phyloP scores from a whole-genome alignment of 1,140 invertebrate genomes.

The Drosophila kurseongensis region DNA sequence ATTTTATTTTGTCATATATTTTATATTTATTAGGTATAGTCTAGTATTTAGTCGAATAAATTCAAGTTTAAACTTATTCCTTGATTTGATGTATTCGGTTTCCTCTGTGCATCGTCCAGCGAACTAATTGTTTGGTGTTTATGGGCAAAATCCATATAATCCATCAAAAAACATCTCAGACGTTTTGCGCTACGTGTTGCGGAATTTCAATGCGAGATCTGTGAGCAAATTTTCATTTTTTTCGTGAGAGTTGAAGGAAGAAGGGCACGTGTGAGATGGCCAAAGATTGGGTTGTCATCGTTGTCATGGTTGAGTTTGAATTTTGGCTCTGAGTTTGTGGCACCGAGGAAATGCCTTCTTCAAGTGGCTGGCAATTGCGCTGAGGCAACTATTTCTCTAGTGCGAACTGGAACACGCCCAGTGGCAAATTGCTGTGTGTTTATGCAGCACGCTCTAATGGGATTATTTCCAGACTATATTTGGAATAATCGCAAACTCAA shows the following conservation, averaged over 20 bases:
- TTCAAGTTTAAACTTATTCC: too few relatives aligned
- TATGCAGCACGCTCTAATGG: conserved; percentile 44
- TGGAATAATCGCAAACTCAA: conserved; percentile 21
- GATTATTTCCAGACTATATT: conserved; percentile 19
- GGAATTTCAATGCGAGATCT: conserved; percentile 76
- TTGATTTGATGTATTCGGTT: neutral
- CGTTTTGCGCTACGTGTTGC: conserved; percentile 65
- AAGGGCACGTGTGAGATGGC: conserved; percentile 52
- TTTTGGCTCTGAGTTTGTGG: neutral
- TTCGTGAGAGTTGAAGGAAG: neutral
- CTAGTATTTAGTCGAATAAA: too few relatives aligned
- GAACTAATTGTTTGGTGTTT: conserved; percentile 53
- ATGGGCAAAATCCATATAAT: conserved; percentile 83
- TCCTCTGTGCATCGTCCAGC: conserved; percentile 9
- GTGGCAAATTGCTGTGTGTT: conserved; percentile 34
- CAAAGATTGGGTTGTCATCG: conserved; percentile 34
- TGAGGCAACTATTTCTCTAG: conserved; percentile 1
- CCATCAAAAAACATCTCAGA: conserved; percentile 83
- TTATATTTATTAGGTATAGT: too few relatives aligned
- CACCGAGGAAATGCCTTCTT: conserved; percentile 20
- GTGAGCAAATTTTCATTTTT: conserved; percentile 15
- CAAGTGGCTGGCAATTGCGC: conserved; percentile 62
- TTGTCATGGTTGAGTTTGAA: neutral
- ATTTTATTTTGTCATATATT: too few relatives aligned
- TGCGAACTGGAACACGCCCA: conserved; percentile 50